These are phyloP conservation scores for Elysia chlorotica DNA, from an alignment of 1,140 invertebrate genomes.

Conservation along the genomic window DNA sequence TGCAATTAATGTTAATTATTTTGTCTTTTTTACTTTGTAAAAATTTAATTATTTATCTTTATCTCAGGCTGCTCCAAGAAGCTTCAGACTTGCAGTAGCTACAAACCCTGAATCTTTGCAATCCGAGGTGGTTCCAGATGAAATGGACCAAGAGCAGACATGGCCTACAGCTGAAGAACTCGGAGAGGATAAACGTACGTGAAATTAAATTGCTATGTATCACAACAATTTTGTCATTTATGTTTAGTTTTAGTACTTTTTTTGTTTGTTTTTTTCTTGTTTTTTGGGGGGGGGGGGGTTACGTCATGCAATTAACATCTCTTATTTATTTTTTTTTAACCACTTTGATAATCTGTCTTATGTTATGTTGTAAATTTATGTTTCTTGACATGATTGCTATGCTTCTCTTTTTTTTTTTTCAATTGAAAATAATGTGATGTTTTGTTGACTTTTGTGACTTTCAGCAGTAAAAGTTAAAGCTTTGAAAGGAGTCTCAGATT, in stretches of 20 bases:
- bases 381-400: neutral
- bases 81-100: constrained; percentile 4
- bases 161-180: constrained; percentile 94
- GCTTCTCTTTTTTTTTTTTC: neutral
- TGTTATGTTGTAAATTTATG: neutral
- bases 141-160: constrained; percentile 94
- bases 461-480: constrained; percentile 11
- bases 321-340: neutral
- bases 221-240: too few relatives aligned
- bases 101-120: constrained; percentile 74
- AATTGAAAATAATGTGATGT: too few relatives aligned
- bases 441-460: too few relatives aligned
- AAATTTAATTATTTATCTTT: too few relatives aligned
- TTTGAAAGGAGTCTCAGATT: constrained; percentile 16
- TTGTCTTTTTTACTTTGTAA: neutral
- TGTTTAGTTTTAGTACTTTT: too few relatives aligned
- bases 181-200: constrained; percentile 63
- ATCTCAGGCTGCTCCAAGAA: too few relatives aligned
- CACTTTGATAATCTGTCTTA: neutral
- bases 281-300: neutral
- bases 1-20: too few relatives aligned
- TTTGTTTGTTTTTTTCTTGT: neutral
- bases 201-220: too few relatives aligned
- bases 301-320: too few relatives aligned
- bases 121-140: constrained; percentile 82